Conservation (phyloP, 1,140 invertebrate species). For the Agraylea sexmaculata region DNA sequence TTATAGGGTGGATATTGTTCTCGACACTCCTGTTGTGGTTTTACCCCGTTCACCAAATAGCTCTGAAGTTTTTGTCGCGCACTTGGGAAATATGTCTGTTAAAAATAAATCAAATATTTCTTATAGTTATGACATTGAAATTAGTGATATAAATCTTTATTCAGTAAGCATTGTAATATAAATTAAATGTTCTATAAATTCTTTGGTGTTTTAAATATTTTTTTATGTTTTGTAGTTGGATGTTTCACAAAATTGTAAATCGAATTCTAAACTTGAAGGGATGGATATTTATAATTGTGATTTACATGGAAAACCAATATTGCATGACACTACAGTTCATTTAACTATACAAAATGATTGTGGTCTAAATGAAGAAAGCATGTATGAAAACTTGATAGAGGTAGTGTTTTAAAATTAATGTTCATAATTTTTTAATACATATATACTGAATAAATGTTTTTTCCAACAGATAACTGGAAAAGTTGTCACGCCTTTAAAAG, state of each 20-base stretch:
- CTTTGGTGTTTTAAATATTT: background rate
- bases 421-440: background rate
- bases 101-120: slow-evolving; percentile 34
- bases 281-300: slow-evolving; percentile 14
- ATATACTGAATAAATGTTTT: slow-evolving; percentile 1
- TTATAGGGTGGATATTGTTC: slow-evolving; percentile 54
- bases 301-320: slow-evolving; percentile 23
- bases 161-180: slow-evolving; percentile 31
- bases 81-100: slow-evolving; percentile 80
- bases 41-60: slow-evolving; percentile 68
- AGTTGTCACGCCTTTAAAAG: slow-evolving; percentile 70
- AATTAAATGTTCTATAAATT: background rate
- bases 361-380: slow-evolving; percentile 7
- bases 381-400: slow-evolving; percentile 14
- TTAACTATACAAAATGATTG: slow-evolving; percentile 15
- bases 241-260: background rate
- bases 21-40: slow-evolving; percentile 85
- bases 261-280: background rate
- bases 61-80: slow-evolving; percentile 78
- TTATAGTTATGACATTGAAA: slow-evolving; percentile 48
- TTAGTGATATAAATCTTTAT: slow-evolving; percentile 81
- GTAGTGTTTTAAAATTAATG: slow-evolving; percentile 7
- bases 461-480: slow-evolving; percentile 56
- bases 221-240: background rate
- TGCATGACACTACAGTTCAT: slow-evolving; percentile 25